These are phyloP conservation scores for Trichonephila clavipes DNA, from an alignment of 1,140 invertebrate genomes.

Conservation along the genomic window DNA sequence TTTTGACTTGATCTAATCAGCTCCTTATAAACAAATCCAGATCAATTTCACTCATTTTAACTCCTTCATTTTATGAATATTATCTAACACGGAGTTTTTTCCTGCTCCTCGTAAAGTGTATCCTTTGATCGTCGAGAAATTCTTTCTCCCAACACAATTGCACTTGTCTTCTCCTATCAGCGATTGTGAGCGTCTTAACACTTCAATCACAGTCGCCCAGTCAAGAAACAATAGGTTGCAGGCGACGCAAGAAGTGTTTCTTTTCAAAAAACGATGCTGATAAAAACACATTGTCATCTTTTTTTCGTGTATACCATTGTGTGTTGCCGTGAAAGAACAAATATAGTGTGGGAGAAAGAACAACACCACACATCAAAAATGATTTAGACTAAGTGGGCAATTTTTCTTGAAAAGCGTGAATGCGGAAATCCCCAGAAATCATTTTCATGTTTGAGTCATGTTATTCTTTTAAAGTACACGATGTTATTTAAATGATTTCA, in stretches of 20 bases:
- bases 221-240: neutral
- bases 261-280: neutral
- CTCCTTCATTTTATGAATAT: too few species aligned
- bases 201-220: constrained; percentile 15
- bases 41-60: too few species aligned
- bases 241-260: constrained; percentile 29
- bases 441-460: too few species aligned
- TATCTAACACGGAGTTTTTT: too few species aligned
- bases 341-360: constrained; percentile 16
- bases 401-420: neutral
- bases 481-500: too few species aligned
- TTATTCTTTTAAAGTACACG: too few species aligned
- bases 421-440: too few species aligned
- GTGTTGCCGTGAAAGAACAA: neutral
- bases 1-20: too few species aligned
- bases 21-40: too few species aligned
- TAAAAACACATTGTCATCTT: constrained; percentile 20
- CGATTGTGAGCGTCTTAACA: constrained; percentile 1
- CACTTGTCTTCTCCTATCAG: constrained; percentile 15
- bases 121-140: constrained; percentile 7
- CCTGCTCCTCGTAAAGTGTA: neutral
- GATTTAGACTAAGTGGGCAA: constrained; percentile 22
- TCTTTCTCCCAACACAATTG: constrained; percentile 12
- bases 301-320: constrained; percentile 17
- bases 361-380: constrained; percentile 18